Conservation (phyloP, 2,113 vertebrate species). For the Laticauda laticaudata region DNA sequence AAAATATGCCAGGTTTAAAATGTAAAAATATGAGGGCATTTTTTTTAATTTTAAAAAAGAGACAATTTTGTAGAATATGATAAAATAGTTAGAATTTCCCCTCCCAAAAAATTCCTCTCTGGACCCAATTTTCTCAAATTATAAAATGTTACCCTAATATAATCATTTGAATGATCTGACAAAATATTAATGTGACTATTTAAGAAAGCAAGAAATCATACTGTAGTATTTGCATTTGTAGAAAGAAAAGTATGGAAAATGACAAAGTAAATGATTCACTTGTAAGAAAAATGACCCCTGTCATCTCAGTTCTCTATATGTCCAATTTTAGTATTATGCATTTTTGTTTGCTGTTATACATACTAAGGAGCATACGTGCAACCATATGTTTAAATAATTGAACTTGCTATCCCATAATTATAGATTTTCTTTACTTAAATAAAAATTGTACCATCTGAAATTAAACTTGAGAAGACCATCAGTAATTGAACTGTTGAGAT, state of each 20-base stretch:
- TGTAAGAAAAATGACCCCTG: background rate
- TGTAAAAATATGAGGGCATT: constrained; percentile 28
- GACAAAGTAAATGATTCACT: background rate
- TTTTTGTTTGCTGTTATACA: background rate
- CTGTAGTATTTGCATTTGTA: background rate
- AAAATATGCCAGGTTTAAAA: constrained; percentile 54
- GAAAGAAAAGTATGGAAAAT: background rate
- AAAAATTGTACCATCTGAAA: background rate
- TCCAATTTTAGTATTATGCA: background rate
- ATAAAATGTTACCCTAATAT: background rate
- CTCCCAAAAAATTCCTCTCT: background rate
- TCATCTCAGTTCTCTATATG: background rate
- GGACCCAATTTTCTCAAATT: background rate
- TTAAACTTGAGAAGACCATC: background rate
- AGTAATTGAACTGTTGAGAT: background rate
- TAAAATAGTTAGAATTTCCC: constrained; percentile 38
- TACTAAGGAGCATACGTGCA: background rate
- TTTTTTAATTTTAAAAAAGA: constrained; percentile 54
- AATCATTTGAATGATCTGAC: background rate
- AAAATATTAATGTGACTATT: background rate
- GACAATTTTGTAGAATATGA: constrained; percentile 45
- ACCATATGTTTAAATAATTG: background rate
- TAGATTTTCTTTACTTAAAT: background rate
- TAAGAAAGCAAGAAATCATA: background rate
- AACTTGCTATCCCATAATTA: background rate